Percentiles rank a stretch among this genome's conserved stretches.
phyloP scores from a whole-genome alignment of 2,113 vertebrate genomes.

The Protobothrops flavoviridis region DNA sequence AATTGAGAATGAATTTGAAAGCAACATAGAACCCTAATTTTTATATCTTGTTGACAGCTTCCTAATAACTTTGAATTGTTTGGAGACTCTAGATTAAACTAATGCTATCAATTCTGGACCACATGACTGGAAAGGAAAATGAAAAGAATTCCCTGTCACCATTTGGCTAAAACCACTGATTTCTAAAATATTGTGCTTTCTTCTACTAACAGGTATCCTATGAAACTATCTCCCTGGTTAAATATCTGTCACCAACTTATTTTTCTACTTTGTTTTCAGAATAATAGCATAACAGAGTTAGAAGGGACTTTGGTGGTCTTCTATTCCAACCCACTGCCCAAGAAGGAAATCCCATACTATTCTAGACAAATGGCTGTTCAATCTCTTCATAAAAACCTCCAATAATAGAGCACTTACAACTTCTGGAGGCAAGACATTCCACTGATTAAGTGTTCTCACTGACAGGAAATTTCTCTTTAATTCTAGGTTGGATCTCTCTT shows the following conservation, averaged over 20 bases:
- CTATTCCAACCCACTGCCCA: neutral
- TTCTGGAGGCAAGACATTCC: no score
- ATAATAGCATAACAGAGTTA: neutral
- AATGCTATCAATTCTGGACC: neutral
- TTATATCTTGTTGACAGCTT: constrained; percentile 36
- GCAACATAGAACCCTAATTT: neutral
- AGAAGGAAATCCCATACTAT: neutral
- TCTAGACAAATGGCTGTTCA: neutral
- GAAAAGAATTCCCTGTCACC: neutral
- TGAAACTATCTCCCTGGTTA: neutral
- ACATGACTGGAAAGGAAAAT: constrained; percentile 17
- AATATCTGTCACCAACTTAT: neutral
- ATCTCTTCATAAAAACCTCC: neutral
- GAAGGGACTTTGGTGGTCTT: neutral
- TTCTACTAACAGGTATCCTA: neutral
- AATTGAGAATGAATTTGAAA: constrained; percentile 45
- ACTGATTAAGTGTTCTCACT: neutral
- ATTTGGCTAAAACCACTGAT: neutral
- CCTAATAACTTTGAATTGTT: constrained; percentile 1
- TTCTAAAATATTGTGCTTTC: neutral
- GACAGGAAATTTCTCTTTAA: neutral
- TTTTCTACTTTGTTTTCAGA: constrained; percentile 7
- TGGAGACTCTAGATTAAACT: constrained; percentile 24
- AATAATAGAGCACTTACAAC: neutral
- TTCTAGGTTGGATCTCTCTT: neutral